phyloP scores from a whole-genome alignment of 2,113 vertebrate genomes.

The Antechinus flavipes region DNA sequence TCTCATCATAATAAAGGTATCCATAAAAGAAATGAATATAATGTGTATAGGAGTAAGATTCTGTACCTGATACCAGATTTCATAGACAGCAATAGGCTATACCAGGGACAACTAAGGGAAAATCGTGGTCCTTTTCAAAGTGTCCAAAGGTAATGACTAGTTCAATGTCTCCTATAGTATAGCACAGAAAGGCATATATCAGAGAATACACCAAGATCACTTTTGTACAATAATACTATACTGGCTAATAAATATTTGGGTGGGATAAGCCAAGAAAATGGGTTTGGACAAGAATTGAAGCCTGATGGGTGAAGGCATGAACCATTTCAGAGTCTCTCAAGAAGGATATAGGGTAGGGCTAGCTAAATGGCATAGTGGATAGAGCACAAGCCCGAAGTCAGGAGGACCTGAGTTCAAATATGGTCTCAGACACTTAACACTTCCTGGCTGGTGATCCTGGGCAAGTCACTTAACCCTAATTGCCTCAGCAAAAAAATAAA shows the following conservation, averaged over 20 bases:
- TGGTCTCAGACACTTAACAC: no score
- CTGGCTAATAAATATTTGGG: neutral
- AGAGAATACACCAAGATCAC: neutral
- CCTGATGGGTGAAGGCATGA: neutral
- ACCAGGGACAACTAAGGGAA: neutral
- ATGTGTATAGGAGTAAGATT: neutral
- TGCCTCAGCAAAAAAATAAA: no score
- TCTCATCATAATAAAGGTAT: slow-evolving; percentile 15
- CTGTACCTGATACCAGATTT: neutral
- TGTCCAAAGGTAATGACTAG: neutral
- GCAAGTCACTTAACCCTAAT: no score
- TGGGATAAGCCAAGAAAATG: neutral
- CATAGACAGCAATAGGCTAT: neutral
- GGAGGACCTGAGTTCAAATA: no score
- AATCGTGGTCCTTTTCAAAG: neutral
- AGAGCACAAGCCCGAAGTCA: no score
- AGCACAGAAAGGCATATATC: neutral
- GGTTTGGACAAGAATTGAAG: neutral
- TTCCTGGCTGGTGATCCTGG: no score
- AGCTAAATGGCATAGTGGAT: no score
- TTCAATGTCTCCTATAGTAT: neutral
- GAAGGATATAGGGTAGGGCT: neutral
- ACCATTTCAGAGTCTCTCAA: neutral
- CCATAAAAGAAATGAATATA: neutral
- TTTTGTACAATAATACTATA: neutral